Evolutionary conservation across 2,888 invertebrate species (phyloP), one percentile per base, ranked within the genome.

Genomic region (Tuta absoluta): DNA sequence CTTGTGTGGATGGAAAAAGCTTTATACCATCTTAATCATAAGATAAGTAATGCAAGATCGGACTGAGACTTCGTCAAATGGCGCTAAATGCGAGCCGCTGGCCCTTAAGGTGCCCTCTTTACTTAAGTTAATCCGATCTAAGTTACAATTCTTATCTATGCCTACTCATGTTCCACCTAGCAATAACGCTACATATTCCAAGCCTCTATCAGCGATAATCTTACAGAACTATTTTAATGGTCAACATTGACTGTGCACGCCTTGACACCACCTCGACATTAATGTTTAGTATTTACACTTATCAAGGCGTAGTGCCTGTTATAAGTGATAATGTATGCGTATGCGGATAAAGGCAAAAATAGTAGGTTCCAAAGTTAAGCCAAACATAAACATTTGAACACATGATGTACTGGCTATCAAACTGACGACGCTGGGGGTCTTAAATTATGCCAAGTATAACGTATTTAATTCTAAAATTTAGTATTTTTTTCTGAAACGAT

Each of bases 181-280:
- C 23, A 23, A 23, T 24, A 53, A 23, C 14, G 23, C 23, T 53
- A 14, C 4, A 0, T 8, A 24, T 0, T 56, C 28, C 38, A 58
- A 37, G 58, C 58, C 58, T 38, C 21, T 58, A 58, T 58, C 58
- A 10, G 10, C 2, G 19, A 21, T 58, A 58, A 38, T 37, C 12
- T 38, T 38, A 21, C 38, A 58, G 3, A 38, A 21, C 38, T 38
- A 58, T 58, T 58, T 56, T 37, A 38, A 58, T 58, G 37, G 21
- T 58, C 10, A 5, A 17, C 7, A 38, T 60, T 45, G 8, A n/a
- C n/a, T 48, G 21, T 60, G 21, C 60, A 60, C 3, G 45, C 60
- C 60, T 60, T 60, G 60, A 60, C 60, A 60, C 23, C 17, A 60
- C 41, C 58, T 58, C 58, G 58, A 21, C 58, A 58, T 37, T 24